Evolutionary conservation across 2,113 vertebrate species (phyloP).

Genomic region (Microcebus jonahi): DNA sequence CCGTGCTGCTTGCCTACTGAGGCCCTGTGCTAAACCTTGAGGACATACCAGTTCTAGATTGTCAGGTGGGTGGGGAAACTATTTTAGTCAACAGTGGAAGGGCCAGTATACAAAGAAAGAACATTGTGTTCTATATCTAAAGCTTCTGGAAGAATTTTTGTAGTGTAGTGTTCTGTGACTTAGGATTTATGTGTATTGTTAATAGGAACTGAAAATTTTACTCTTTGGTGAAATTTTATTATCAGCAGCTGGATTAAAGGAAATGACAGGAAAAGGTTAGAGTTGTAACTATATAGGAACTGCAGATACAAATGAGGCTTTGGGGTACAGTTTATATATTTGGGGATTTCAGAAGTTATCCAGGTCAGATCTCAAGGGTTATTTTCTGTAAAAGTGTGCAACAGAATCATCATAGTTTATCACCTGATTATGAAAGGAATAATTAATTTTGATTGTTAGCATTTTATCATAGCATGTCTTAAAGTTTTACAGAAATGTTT

Average conservation of each 20-base stretch:
- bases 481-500: conserved; percentile 48
- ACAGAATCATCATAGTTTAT: conserved; percentile 41
- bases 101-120: conserved; percentile 87
- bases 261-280: conserved; percentile 79
- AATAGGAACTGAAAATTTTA: conserved; percentile 82
- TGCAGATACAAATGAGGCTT: conserved; percentile 79
- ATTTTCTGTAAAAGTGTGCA: conserved; percentile 46
- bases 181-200: conserved; percentile 85
- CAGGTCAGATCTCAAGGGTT: conserved; percentile 62
- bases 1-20: conserved; percentile 47
- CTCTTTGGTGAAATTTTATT: conserved; percentile 83
- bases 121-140: conserved; percentile 93
- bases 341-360: conserved; percentile 75
- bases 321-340: conserved; percentile 81
- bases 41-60: conserved; percentile 79
- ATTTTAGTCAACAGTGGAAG: conserved; percentile 35
- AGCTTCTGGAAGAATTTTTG: conserved; percentile 88
- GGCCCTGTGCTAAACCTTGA: conserved; percentile 74
- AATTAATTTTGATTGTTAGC: conserved; percentile 37
- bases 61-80: conserved; percentile 51
- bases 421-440: not conserved
- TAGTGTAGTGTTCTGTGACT: conserved; percentile 86
- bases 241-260: conserved; percentile 79
- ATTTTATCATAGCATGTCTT: not conserved
- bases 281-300: conserved; percentile 79